Conservation (phyloP, 2,797 vertebrate genomes). For the Allobates femoralis region DNA sequence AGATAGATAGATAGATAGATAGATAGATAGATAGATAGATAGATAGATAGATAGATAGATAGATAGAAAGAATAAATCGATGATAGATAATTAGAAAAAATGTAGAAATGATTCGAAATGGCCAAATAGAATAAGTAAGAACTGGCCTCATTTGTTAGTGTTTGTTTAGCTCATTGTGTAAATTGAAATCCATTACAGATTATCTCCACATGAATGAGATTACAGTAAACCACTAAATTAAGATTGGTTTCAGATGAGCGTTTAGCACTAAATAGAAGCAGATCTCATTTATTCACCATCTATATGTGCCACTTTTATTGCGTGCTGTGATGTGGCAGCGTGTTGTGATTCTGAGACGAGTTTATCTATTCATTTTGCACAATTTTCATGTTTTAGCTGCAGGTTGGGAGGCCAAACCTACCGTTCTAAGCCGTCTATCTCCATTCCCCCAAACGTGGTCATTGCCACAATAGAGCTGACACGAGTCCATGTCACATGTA, state of each 20-base stretch:
- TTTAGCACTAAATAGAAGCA: background rate
- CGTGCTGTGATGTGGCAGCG: background rate
- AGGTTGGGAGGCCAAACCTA: too few relatives aligned
- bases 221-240: background rate
- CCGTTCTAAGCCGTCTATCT: too few relatives aligned
- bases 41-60: background rate
- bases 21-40: conserved; percentile 5
- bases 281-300: background rate
- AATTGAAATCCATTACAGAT: background rate
- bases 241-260: conserved; percentile 1
- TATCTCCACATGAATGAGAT: background rate
- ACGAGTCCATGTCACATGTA: too few relatives aligned
- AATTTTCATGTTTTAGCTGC: background rate
- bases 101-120: background rate
- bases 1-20: too few relatives aligned
- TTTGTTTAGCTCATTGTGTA: background rate
- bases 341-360: background rate
- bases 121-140: background rate
- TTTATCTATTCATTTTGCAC: background rate
- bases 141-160: background rate
- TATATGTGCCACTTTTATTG: background rate
- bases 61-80: too few relatives aligned
- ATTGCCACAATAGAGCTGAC: too few relatives aligned
- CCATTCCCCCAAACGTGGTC: too few relatives aligned
- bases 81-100: too few relatives aligned